Base-by-base conservation (phyloP, 2,113 vertebrate genomes). In the Crotalus tigris region DNA sequence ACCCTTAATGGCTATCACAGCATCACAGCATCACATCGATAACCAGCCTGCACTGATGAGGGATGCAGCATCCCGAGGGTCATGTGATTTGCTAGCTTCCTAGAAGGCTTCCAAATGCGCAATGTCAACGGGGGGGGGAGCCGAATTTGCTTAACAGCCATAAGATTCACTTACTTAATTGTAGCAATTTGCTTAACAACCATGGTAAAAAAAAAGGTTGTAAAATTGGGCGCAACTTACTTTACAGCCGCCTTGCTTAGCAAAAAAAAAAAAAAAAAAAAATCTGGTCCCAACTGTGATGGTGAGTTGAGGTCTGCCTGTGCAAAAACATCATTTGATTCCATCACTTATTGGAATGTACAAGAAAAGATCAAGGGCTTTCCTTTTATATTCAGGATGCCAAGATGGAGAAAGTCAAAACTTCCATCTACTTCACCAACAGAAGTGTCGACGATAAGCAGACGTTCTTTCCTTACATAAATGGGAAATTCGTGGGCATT, bases 301-400 rank as follows among this genome's bases (percentile, higher is more conserved):
- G n/a, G 29, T 13, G 13, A n/a, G 12, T 69, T 3, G 12, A 69
- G 12, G 64, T n/a, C 29, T n/a, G n/a, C 13, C 64, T n/a, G 12
- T 69, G 29, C 33, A 81, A 81, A 91, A 91, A 91, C 2, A 17
- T 1, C 89, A 46, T 39, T n/a, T 53, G 33, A 26, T 13, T 90
- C 49, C 4, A 69, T 39, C 5, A 4, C 0, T 0, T n/a, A 12
- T 26, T 26, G 88, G 61, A 85, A n/a, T 24, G 9, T 91, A 90
- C 55, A 49, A 24, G 21, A 0, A 44, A 49, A 59, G 12, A 59
- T 58, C 23, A 69, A 33, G 33, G n/a, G 64, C 90, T 91, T 81
- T 23, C 2, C 29, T 44, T 93, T 55, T 0, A 81, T 88, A 55
- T 91, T 92, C 93, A 17, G 51, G 53, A 39, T 54, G 61, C 26